Evolutionary conservation across 2,888 invertebrate species (phyloP).

Genomic region (Pterostichus madidus): DNA sequence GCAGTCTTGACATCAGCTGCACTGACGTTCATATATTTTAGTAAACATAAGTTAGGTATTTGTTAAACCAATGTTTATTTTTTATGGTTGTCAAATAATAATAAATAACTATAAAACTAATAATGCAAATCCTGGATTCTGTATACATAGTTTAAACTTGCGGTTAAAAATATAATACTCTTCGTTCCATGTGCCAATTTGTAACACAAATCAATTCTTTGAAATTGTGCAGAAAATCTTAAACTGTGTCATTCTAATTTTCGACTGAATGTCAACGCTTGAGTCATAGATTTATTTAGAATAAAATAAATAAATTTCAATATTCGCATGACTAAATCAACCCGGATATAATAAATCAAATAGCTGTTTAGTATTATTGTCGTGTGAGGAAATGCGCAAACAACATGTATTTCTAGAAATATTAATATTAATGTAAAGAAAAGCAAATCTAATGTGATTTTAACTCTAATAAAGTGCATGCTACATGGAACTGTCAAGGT

Average conservation of each 20-base stretch:
- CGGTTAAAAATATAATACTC: too few relatives aligned
- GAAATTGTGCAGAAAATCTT: too few relatives aligned
- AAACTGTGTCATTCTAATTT: background rate
- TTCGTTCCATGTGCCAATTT: too few relatives aligned
- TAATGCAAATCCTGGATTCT: too few relatives aligned
- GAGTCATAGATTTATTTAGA: background rate
- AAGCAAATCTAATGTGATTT: background rate
- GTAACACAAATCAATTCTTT: too few relatives aligned
- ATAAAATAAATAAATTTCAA: background rate
- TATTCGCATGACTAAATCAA: background rate
- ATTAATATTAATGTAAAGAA: constrained; percentile 3
- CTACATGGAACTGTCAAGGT: background rate
- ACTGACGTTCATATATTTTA: too few relatives aligned
- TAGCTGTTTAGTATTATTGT: background rate
- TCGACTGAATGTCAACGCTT: background rate
- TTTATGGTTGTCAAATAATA: too few relatives aligned
- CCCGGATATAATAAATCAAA: background rate
- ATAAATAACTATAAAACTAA: too few relatives aligned
- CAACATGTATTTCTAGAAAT: constrained; percentile 7
- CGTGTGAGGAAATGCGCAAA: background rate
- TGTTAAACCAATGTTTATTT: too few relatives aligned
- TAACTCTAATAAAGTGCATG: background rate
- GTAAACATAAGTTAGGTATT: too few relatives aligned
- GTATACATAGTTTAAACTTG: too few relatives aligned
- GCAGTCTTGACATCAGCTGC: too few relatives aligned